Base-by-base conservation (phyloP, 2,797 vertebrate species). In the Poeciliopsis presidionis region DNA sequence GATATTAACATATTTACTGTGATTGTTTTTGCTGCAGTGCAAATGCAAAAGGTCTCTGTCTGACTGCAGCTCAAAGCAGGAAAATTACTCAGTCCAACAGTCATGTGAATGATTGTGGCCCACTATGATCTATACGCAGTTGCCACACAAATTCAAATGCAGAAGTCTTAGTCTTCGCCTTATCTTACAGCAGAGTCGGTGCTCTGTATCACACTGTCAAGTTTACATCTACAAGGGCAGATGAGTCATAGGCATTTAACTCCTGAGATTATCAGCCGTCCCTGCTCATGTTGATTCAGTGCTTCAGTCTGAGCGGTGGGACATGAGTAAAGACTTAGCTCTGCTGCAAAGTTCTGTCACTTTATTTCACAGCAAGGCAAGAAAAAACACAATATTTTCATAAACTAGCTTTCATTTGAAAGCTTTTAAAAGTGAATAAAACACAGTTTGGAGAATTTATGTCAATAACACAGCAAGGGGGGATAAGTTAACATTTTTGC, bases 1-100 rank as follows among this genome's bases (percentile, higher is more conserved):
- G 76, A 82, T 82, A 95, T 95, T 94, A 94, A 92, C 93, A 94
- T 93, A 90, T 93, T 91, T 90, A 82, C 84, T 84, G 81, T 91
- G 87, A 94, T 93, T 91, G 91, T 93, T 94, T 93, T 93, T 89
- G 90, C 91, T 91, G 90, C 87, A 41, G 89, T 85, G 89, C 90
- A 93, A 95, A 94, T 95, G 93, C 91, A 93, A 95, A 95, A 86
- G 86, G 88, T 91, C 77, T 71, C 80, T 47, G 72, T 88, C 82
- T 82, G 82, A 22, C 74, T 84, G 87, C 81, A 86, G 90, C 84
- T 91, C 82, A 80, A 59, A 88, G 67, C 74, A 71, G 70, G n/a
- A 39, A 6, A 76, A 80, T 77, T 69, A 16, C 59, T 33, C 45
- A 77, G 51, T 78, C 74, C 78, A 77, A 81, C 6, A 12, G 59